Base-by-base conservation (phyloP, 2,888 invertebrate genomes). In the Drosophila bunnanda region DNA sequence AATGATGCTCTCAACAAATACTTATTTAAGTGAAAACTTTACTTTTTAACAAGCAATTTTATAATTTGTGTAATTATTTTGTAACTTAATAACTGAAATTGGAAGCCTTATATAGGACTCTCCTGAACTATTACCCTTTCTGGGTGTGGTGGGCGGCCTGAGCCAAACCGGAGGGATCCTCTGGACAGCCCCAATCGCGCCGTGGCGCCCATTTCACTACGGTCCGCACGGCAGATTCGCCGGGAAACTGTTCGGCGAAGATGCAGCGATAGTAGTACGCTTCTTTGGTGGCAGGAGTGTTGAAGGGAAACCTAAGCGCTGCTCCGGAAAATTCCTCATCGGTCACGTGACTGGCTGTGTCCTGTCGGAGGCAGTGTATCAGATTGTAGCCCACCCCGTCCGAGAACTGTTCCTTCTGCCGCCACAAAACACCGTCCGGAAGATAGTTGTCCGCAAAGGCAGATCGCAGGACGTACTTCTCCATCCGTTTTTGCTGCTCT, bases 321-420 rank as follows among this genome's bases (percentile, higher is more conserved):
- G 94, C 94, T 17, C 79, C 84, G 8, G 91, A 90, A 34, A 94
- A 91, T 36, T 94, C 93, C 46, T 94, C 94, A 73, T 96, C 95
- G 3, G 93, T 92, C 44, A 96, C 93, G 77, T 95, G 94, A 72
- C 94, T 93, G 15, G 95, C 94, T 13, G 96, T 94, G 69, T 89
- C 88, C 3, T 78, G 76, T 1, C 91, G 90, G 52, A 93, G 92
- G 39, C 84, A 91, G 44, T 92, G 91, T 22, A 93, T 93, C 92
- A 92, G 92, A 3, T 90, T 89, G 39, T 93, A 93, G 22, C 92
- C 92, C 0, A 93, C 92, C 25, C 92, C 92, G 74, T 93, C 92
- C 0, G 92, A 92, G 88, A 97, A 97, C 20, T 97, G 97, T 92
- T 98, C 98, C 92, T 98, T 98, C 85, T 97, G 97, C 43, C 98